phyloP scores from a whole-genome alignment of 2,797 vertebrate genomes.

The Pelobates cultripes region DNA sequence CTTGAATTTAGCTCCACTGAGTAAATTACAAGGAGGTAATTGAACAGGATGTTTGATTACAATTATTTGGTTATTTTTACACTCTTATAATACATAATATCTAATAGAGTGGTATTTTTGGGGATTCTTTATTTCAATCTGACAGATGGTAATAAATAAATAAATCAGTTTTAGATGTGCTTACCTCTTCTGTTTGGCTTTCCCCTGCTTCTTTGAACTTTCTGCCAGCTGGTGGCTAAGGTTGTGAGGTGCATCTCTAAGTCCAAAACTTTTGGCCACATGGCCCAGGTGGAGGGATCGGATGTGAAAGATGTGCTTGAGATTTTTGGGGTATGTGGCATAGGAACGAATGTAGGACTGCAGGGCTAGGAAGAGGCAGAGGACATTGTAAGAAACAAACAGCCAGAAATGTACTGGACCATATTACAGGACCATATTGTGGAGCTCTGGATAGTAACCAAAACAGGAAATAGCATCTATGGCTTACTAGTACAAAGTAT shows the following conservation, averaged over 20 bases:
- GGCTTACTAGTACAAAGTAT: no score
- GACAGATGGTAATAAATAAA: no score
- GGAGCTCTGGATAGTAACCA: no score
- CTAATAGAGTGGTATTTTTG: no score
- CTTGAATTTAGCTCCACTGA: no score
- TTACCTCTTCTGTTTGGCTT: slow-evolving; percentile 65
- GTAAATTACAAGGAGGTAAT: no score
- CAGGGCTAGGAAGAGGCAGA: slow-evolving; percentile 71
- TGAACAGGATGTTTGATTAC: no score
- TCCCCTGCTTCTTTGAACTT: slow-evolving; percentile 62
- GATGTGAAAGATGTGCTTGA: slow-evolving; percentile 92
- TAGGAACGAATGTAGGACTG: slow-evolving; percentile 89
- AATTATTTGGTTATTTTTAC: no score
- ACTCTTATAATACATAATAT: no score
- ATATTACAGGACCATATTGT: not conserved
- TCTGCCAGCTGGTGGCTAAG: slow-evolving; percentile 62
- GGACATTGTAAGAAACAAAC: not conserved
- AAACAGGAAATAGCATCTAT: no score
- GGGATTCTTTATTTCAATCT: no score
- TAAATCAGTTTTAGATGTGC: not conserved
- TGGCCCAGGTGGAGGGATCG: slow-evolving; percentile 88
- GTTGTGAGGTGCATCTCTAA: slow-evolving; percentile 87
- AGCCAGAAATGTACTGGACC: not conserved
- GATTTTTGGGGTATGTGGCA: slow-evolving; percentile 77
- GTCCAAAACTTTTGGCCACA: slow-evolving; percentile 92